Percentiles rank a stretch among this genome's conserved stretches.
These are phyloP conservation scores for Parazoanthus swiftii DNA, from an alignment of 92 coral and sea anemone genomes.

Conservation along the genomic window DNA sequence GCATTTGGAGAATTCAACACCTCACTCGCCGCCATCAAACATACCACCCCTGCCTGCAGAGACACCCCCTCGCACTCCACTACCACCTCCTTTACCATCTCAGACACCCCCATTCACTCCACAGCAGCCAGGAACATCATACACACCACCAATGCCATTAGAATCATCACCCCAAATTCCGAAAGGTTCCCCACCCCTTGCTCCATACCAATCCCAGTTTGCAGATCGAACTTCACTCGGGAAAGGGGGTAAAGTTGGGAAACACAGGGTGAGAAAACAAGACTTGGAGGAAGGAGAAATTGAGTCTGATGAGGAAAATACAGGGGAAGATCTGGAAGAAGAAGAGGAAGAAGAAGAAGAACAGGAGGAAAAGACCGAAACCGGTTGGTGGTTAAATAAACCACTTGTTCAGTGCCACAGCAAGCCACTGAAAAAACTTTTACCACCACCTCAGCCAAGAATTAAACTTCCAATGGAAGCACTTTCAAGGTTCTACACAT, in stretches of 20 bases:
- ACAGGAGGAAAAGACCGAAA: constrained; percentile 31
- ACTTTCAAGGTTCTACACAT: constrained; percentile 84
- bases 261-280: constrained; percentile 41
- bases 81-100: constrained; percentile 26
- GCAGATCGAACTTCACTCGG: constrained; percentile 1
- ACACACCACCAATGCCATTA: constrained; percentile 22
- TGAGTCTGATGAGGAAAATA: constrained; percentile 36
- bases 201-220: not conserved
- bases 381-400: constrained; percentile 87
- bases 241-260: constrained; percentile 55
- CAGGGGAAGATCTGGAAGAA: constrained; percentile 17
- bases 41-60: constrained; percentile 22
- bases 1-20: not conserved
- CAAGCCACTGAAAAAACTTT: constrained; percentile 47
- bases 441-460: constrained; percentile 87
- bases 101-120: constrained; percentile 1
- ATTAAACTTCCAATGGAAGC: constrained; percentile 86
- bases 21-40: constrained; percentile 16
- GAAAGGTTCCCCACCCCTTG: constrained; percentile 10
- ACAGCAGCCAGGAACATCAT: constrained; percentile 18
- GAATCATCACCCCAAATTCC: constrained; percentile 15
- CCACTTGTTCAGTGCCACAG: constrained; percentile 56
- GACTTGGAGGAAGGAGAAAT: constrained; percentile 62
- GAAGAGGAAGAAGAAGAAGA: constrained; percentile 45
- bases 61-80: constrained; percentile 29